These are phyloP conservation scores for Ctena decussata DNA, from an alignment of 2,888 invertebrate species.

Conservation along the genomic window DNA sequence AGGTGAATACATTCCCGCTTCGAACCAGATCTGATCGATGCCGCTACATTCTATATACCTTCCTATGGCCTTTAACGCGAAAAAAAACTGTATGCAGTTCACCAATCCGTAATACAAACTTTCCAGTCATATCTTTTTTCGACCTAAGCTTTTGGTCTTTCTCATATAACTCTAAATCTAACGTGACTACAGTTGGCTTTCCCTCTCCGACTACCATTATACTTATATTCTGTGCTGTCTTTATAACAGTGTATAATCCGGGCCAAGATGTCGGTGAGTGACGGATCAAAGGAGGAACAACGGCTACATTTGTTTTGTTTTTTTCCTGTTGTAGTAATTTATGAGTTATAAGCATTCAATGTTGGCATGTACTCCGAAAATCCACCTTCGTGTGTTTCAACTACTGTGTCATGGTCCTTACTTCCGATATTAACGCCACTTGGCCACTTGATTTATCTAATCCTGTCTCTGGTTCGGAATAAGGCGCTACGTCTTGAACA, in stretches of 20 bases:
- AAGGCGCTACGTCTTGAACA: too few relatives aligned
- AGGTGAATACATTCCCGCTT: conserved; percentile 10
- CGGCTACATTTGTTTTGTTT: background rate
- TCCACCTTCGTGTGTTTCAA: background rate
- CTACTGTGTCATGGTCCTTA: background rate
- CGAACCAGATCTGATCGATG: conserved; percentile 1
- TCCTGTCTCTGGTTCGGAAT: too few relatives aligned
- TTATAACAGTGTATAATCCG: background rate
- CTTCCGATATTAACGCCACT: background rate
- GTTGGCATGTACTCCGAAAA: background rate
- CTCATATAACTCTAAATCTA: conserved; percentile 1
- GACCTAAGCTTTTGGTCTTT: background rate
- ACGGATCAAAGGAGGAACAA: too few relatives aligned
- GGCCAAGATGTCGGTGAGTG: background rate
- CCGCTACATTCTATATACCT: conserved; percentile 9
- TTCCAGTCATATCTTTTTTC: background rate
- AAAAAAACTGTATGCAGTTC: conserved; percentile 5
- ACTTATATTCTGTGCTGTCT: background rate
- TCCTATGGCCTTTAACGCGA: background rate
- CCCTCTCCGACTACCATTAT: background rate
- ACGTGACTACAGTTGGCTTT: background rate
- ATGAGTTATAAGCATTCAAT: background rate
- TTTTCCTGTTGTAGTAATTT: background rate
- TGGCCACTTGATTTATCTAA: background rate
- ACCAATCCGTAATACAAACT: background rate